These are phyloP conservation scores for Pandemis cinnamomeana DNA, from an alignment of 2,888 invertebrate genomes.

Conservation along the genomic window DNA sequence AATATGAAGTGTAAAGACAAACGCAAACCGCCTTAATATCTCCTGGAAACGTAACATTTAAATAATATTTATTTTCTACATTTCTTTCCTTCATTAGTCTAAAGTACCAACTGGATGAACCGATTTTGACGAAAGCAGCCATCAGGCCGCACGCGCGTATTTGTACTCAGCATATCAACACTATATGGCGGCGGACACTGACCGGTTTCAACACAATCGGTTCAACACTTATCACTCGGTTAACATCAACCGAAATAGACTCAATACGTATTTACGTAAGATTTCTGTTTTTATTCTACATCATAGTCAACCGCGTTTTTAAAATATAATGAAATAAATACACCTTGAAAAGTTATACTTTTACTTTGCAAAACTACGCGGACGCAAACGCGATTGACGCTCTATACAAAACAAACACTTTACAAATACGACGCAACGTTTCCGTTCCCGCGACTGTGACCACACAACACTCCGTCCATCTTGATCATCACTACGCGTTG, in stretches of 20 bases:
- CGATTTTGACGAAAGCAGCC: slow-evolving; percentile 12
- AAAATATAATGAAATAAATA: neutral
- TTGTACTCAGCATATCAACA: slow-evolving; percentile 16
- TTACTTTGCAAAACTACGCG: neutral
- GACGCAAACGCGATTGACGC: slow-evolving; percentile 2
- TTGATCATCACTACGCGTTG: slow-evolving; percentile 44
- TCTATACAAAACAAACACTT: slow-evolving; percentile 1
- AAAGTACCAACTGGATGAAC: slow-evolving; percentile 16
- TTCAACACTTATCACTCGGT: slow-evolving; percentile 1
- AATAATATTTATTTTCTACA: slow-evolving; percentile 37
- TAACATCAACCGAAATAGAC: slow-evolving; percentile 4
- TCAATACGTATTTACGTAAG: slow-evolving; percentile 3
- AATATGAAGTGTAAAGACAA: neutral
- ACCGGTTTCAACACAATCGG: neutral
- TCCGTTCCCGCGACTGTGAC: neutral
- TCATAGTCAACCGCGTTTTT: slow-evolving; percentile 1
- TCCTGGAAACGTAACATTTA: slow-evolving; percentile 17
- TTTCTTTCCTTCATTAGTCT: slow-evolving; percentile 23
- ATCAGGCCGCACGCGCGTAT: neutral
- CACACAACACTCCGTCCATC: slow-evolving; percentile 2
- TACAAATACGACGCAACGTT: neutral
- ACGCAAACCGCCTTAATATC: neutral
- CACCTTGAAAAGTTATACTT: slow-evolving; percentile 4
- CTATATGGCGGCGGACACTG: neutral
- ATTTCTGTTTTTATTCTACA: neutral